Evolutionary conservation across 2,888 invertebrate species (phyloP).

Genomic region (Suillia variegata): DNA sequence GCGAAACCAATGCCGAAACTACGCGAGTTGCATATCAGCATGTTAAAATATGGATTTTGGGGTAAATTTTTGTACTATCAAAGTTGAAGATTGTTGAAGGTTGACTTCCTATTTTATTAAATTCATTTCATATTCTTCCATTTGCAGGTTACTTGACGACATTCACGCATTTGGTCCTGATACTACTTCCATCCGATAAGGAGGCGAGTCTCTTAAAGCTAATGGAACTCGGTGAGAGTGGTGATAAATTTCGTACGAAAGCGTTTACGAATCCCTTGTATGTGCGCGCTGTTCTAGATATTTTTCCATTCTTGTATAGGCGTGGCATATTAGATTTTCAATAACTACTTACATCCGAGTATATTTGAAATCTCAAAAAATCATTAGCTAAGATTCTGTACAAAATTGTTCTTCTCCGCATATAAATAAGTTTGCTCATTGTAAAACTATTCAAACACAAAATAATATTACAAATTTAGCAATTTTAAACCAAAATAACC

Average conservation of each 20-base stretch:
- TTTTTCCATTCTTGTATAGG: slow-evolving; percentile 53
- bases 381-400: too few species aligned
- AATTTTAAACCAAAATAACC: too few species aligned
- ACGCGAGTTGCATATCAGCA: slow-evolving; percentile 51
- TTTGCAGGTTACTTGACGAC: slow-evolving; percentile 47
- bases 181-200: slow-evolving; percentile 50
- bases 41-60: slow-evolving; percentile 54
- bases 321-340: slow-evolving; percentile 51
- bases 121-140: neutral
- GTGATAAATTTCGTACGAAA: slow-evolving; percentile 47
- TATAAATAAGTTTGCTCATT: too few species aligned
- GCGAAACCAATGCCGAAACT: slow-evolving; percentile 46
- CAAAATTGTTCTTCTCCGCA: too few species aligned
- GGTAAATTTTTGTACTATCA: slow-evolving; percentile 38
- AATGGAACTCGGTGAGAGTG: slow-evolving; percentile 46
- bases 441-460: too few species aligned
- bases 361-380: slow-evolving; percentile 15
- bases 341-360: neutral
- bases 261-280: slow-evolving; percentile 55
- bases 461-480: too few species aligned
- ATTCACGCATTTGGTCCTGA: slow-evolving; percentile 46
- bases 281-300: slow-evolving; percentile 47
- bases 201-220: slow-evolving; percentile 46
- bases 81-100: too few species aligned
- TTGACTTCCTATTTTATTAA: neutral